Conservation (phyloP, 1,140 invertebrate genomes). For the Bombus huntii region DNA sequence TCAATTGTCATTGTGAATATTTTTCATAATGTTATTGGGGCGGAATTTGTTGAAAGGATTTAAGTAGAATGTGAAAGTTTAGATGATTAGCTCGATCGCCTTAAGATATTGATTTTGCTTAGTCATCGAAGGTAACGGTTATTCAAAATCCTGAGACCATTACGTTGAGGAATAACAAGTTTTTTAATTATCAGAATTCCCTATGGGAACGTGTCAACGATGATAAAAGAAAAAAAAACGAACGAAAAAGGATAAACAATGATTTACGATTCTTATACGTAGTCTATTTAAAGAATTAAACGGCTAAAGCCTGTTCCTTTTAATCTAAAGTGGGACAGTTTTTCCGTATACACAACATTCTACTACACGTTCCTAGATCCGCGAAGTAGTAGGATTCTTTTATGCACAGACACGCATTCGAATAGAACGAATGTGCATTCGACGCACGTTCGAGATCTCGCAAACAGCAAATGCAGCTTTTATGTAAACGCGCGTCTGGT, state of each 20-base stretch:
- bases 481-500: conserved; percentile 1
- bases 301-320: not conserved
- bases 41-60: not conserved
- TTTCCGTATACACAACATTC: not conserved
- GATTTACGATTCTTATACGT: not conserved
- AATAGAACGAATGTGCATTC: conserved; percentile 7
- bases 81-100: too few species aligned
- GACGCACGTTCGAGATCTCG: conserved; percentile 30
- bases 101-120: not conserved
- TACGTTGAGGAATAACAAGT: not conserved
- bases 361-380: not conserved
- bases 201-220: not conserved
- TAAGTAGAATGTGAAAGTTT: not conserved
- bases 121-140: not conserved
- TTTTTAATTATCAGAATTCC: not conserved
- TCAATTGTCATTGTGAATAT: not conserved
- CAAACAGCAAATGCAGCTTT: conserved; percentile 7
- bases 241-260: not conserved
- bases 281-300: not conserved
- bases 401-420: not conserved
- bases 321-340: not conserved
- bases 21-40: not conserved
- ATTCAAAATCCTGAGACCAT: not conserved
- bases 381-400: not conserved
- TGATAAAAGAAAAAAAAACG: not conserved